Base-by-base conservation (phyloP, 53 echinoderm and acorn worm genomes). In the Mesocentrotus franciscanus region DNA sequence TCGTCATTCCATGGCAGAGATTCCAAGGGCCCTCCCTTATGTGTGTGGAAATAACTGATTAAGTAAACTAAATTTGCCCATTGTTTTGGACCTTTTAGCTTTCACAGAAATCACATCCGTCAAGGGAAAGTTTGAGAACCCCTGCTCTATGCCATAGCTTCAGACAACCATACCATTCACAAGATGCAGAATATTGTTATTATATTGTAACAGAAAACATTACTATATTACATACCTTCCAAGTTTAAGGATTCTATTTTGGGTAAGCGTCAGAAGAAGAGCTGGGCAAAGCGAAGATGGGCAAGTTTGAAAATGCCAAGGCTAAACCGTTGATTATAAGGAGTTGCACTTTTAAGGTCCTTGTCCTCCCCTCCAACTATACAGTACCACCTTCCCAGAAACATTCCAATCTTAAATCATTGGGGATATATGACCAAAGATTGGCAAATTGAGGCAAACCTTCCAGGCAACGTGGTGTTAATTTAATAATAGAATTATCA, bases 401-500 rank as follows among this genome's bases (percentile, higher is more conserved):
- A 36, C 11, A 8, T 81, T 42, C 81, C 36, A 81, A 17, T 81
- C 20, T 81, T 36, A 42, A 81, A 13, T 39, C 81, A 13, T 17
- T 39, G 22, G 81, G 81, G 81, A 81, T 42, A 81, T 81, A 81
- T 81, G 42, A 42, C 81, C 81, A 81, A 14, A 42, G 42, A 81
- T 39, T 81, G 36, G 42, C 18, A 16, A 81, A 42, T 42, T 81
- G 14, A 15, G 33, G 81, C 81, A 39, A 33, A 18, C 18, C 81
- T 81, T 42, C 34, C 36, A 22, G 81, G 36, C 17, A 79, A 79
- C 33, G 42, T 76, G 36, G 22, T 81, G 81, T 81, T 42, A 81
- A 81, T 81, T 81, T 20, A 81, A 81, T 81, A 81, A 81, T 9
- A 39, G 81, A 81, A 81, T 39, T 81, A 81, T 42, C 81, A 81